Evolutionary conservation across 2,797 vertebrate species (phyloP).

Genomic region (Thunnus albacares): DNA sequence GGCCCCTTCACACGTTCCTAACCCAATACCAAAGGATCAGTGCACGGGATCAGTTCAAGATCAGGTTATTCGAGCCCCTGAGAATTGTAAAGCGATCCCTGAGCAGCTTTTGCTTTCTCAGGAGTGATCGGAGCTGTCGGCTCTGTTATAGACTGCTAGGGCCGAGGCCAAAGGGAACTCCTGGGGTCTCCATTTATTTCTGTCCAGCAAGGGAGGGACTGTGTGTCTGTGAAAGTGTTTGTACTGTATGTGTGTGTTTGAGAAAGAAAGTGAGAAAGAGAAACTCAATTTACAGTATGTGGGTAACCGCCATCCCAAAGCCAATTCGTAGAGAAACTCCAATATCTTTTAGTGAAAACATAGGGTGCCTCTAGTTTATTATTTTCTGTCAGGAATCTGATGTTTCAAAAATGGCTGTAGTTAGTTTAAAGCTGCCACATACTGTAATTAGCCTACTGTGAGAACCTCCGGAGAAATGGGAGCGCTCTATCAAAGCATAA

Average conservation of each 20-base stretch:
- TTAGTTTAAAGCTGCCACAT: conserved; percentile 72
- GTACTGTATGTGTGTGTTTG: conserved; percentile 58
- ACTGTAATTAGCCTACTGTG: conserved; percentile 71
- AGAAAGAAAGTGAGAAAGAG: conserved; percentile 64
- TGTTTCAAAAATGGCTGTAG: conserved; percentile 71
- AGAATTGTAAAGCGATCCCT: conserved; percentile 86
- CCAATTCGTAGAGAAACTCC: conserved; percentile 71
- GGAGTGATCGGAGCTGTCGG: conserved; percentile 79
- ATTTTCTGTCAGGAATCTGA: conserved; percentile 77
- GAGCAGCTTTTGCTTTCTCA: conserved; percentile 83
- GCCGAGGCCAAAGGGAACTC: conserved; percentile 75
- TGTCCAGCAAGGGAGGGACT: conserved; percentile 50
- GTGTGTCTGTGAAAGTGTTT: conserved; percentile 64
- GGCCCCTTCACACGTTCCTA: conserved; percentile 85
- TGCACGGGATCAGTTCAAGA: conserved; percentile 82
- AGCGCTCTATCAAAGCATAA: conserved; percentile 75
- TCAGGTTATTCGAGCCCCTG: conserved; percentile 86
- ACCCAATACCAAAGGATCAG: conserved; percentile 83
- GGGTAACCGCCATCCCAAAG: conserved; percentile 69
- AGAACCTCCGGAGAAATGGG: conserved; percentile 67
- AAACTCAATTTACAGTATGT: conserved; percentile 74
- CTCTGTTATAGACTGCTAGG: conserved; percentile 67
- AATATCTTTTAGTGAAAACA: conserved; percentile 71
- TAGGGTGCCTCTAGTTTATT: conserved; percentile 71
- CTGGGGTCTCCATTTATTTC: conserved; percentile 76